These are phyloP conservation scores for Jordanella pulchra DNA, from an alignment of 2,797 vertebrate species.

Conservation along the genomic window DNA sequence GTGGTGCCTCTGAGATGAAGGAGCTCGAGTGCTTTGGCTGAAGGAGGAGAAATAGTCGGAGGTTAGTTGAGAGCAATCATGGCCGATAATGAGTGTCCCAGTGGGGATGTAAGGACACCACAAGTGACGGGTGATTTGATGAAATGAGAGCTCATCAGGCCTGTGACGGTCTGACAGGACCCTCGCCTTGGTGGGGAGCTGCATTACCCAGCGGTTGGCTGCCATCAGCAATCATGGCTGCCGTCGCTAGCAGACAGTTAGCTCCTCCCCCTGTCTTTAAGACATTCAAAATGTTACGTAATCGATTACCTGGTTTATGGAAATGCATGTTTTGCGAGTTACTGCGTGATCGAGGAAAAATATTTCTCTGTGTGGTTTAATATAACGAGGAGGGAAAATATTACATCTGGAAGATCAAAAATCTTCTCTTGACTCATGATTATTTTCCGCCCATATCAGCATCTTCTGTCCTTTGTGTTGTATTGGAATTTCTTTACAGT, in stretches of 20 bases:
- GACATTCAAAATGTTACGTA: background rate
- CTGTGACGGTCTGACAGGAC: constrained; percentile 8
- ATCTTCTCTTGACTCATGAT: background rate
- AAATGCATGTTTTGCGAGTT: background rate
- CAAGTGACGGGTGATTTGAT: constrained; percentile 68
- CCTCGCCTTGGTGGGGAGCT: constrained; percentile 5
- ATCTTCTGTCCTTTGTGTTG: background rate
- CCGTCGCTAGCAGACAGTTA: background rate
- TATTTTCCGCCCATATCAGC: background rate
- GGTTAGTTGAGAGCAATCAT: constrained; percentile 65
- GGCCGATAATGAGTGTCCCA: constrained; percentile 63
- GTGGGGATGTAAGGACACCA: constrained; percentile 55
- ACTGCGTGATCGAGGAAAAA: background rate
- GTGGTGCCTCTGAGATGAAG: constrained; percentile 38
- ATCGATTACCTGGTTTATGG: background rate
- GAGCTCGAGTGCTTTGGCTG: constrained; percentile 14
- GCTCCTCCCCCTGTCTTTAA: background rate
- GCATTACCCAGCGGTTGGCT: constrained; percentile 6
- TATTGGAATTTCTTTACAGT: too few relatives aligned
- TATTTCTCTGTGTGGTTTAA: background rate
- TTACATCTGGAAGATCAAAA: constrained; percentile 16
- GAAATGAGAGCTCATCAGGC: constrained; percentile 71
- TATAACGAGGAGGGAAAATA: constrained; percentile 38
- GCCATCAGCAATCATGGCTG: background rate
- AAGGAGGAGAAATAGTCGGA: constrained; percentile 14